Base-by-base conservation (phyloP, 2,113 vertebrate genomes). In the Chamaetylas fuelleborni region DNA sequence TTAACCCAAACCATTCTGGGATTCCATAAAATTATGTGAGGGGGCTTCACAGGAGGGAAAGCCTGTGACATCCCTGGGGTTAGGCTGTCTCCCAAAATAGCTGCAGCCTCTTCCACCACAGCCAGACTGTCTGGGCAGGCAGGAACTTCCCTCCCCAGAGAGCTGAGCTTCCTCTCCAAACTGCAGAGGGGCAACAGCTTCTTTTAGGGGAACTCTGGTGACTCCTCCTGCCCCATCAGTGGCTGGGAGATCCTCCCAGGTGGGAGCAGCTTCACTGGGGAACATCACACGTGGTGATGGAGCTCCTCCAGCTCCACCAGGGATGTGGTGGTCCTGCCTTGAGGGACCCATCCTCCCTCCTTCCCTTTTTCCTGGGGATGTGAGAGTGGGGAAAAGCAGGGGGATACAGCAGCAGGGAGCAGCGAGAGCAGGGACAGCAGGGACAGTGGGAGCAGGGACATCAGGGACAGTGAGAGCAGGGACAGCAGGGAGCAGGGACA, bases 171-270 rank as follows among this genome's bases (percentile, higher is more conserved):
- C 34, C 42, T 51, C 60, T 47, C 58, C 4, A 33, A 33, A 33
- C 9, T 1, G 0, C 53, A 34, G 33, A 2, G 0, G 5, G 65
- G 14, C 50, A 42, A 20, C 40, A 29, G 6, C 43, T 50, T 60
- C 47, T 53, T 56, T 57, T 4, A 33, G 22, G 17, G 51, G 31
- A 56, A 6, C 19, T n/a, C 45, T 18, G 11, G 28, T 22, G 42
- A 26, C 54, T 76, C 34, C 11, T 64, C 33, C 36, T n/a, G n/a
- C 22, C 6, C 36, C 17, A 5, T 5, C 28, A 24, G 50, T 34
- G 50, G 6, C 54, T 33, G 5, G 64, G n/a, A 73, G 45, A 26
- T 53, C 36, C 43, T 31, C 38, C 48, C 29, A 13, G 13, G 25
- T 16, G 34, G 40, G 9, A 72, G 4, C 18, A 67, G 5, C 33